phyloP scores from a whole-genome alignment of 2,888 invertebrate species.

The Dicycla oo region DNA sequence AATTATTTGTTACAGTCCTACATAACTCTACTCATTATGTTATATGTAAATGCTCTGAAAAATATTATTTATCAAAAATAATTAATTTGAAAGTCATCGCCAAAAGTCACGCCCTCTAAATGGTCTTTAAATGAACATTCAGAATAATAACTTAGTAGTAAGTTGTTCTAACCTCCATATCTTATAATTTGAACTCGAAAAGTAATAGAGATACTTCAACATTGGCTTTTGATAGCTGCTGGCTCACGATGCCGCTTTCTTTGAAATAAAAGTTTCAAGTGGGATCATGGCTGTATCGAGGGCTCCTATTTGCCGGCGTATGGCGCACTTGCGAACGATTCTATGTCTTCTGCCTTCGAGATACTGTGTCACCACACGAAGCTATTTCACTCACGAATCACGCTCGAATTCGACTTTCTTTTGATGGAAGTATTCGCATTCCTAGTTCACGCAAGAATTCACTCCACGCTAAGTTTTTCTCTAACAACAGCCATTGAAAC shows the following conservation, averaged over 20 bases:
- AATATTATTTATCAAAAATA: neutral
- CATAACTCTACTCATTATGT: neutral
- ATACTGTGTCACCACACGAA: constrained; percentile 61
- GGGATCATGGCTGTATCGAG: constrained; percentile 73
- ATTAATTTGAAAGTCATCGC: neutral
- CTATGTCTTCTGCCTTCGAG: constrained; percentile 65
- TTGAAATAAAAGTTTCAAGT: constrained; percentile 81
- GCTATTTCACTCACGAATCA: constrained; percentile 57
- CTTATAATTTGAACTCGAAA: constrained; percentile 60
- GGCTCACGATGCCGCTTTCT: constrained; percentile 66
- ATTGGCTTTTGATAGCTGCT: constrained; percentile 69
- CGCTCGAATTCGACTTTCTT: constrained; percentile 72
- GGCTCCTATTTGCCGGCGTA: constrained; percentile 58
- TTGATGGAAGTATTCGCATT: constrained; percentile 77
- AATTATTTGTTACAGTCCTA: neutral
- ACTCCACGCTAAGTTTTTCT: constrained; percentile 77
- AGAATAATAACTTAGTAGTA: constrained; percentile 9
- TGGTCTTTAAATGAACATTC: constrained; percentile 15
- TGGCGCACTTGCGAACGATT: constrained; percentile 56
- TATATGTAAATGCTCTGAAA: neutral
- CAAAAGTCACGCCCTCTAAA: neutral
- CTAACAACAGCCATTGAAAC: constrained; percentile 79
- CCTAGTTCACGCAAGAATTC: constrained; percentile 79
- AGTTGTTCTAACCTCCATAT: constrained; percentile 10
- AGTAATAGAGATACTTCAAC: constrained; percentile 68